Base-by-base conservation (phyloP, 1,140 invertebrate species). In the Orchestia grillus region DNA sequence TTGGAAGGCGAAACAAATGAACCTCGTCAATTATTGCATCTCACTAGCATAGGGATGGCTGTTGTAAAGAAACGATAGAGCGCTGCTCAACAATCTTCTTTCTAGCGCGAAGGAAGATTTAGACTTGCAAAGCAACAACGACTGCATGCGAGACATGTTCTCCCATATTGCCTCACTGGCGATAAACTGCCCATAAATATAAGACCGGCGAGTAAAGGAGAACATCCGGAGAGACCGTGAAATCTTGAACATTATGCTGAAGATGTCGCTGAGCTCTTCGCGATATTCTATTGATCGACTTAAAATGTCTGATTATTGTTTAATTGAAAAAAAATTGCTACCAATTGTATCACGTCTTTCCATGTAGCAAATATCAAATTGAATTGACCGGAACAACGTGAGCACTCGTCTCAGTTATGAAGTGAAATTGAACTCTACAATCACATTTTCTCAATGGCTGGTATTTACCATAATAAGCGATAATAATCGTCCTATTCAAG, bases 101-200 rank as follows among this genome's bases (percentile, higher is more conserved):
- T 94, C 43, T 40, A n/a, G 16, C 92, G 19, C 43, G 43, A 47
- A 91, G 41, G 41, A 41, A 44, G 44, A 47, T 94, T 94, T 45
- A 94, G 92, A 45, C 44, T 94, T 94, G 92, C 92, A 94, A 47
- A 94, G 43, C 92, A 45, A 94, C 92, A 19, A n/a, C 92, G 44
- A 44, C 92, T 94, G 43, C 92, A 94, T 94, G 92, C 92, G 44
- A 94, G 92, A 94, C 92, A 94, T 94, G 92, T 94, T 94, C 44
- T 94, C 92, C 92, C 44, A 45, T 94, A 94, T 94, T 94, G 92
- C 92, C 44, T 94, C 92, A 44, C 92, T 47, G 92, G 36, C 92
- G 44, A 94, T 94, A 94, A 94, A 94, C 92, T 94, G 92, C 43
- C 92, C 43, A 94, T 94, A 94, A 94, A 94, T 94, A 94, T 47